Evolutionary conservation across 2,113 vertebrate species (phyloP).

Genomic region (Acanthisitta chloris): DNA sequence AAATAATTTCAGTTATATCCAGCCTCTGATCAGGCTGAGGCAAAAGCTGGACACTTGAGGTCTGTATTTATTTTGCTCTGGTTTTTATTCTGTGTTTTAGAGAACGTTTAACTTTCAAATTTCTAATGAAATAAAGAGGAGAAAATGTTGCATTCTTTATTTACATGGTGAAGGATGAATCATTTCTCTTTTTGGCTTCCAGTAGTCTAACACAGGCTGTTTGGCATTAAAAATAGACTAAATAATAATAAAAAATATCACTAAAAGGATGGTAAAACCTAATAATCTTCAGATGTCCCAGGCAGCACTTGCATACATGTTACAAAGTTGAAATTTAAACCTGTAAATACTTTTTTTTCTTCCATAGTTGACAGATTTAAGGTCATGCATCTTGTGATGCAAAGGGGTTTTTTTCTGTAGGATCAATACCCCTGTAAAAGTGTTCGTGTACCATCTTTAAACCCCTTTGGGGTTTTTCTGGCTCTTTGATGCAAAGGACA

Average conservation of each 20-base stretch:
- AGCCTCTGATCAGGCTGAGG: not conserved
- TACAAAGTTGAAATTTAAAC: not conserved
- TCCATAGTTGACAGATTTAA: not conserved
- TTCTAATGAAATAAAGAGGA: not conserved
- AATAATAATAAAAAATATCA: not conserved
- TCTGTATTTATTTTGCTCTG: not conserved
- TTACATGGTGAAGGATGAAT: not conserved
- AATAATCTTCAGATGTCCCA: not conserved
- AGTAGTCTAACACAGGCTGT: not conserved
- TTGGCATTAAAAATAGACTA: not conserved
- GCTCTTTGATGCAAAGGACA: not conserved
- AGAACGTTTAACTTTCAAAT: not conserved
- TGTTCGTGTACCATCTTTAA: not conserved
- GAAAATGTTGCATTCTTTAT: not conserved
- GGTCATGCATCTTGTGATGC: not conserved
- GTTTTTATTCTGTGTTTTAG: not conserved
- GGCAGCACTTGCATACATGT: not conserved
- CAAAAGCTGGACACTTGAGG: not conserved
- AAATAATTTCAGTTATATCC: not conserved
- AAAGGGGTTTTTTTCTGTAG: not conserved
- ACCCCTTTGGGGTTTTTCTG: not conserved
- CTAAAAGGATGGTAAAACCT: not conserved
- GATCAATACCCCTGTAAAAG: not conserved
- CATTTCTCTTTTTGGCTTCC: not conserved
- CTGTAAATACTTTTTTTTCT: not conserved